These are phyloP conservation scores for Coluber constrictor DNA, from an alignment of 2,797 vertebrate species.

Conservation along the genomic window DNA sequence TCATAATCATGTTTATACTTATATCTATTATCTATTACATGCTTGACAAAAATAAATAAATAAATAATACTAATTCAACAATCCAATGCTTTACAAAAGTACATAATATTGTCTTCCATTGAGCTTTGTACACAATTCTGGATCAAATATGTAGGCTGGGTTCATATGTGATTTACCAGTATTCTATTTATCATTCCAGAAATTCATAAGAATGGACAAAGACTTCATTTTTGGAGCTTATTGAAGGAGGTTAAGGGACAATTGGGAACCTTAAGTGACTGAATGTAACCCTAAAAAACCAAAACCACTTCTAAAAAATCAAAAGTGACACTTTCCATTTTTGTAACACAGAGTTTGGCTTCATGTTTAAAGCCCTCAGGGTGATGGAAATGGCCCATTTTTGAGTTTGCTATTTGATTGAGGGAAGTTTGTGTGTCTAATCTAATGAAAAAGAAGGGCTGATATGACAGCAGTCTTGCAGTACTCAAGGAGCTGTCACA, in stretches of 20 bases:
- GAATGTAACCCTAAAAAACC: background rate
- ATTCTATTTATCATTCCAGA: background rate
- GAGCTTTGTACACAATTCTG: background rate
- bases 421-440: background rate
- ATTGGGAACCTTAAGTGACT: background rate
- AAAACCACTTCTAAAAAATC: background rate
- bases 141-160: background rate
- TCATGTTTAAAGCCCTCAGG: background rate
- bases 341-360: background rate
- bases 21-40: too few relatives aligned
- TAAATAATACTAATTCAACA: background rate
- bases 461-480: background rate
- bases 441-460: background rate
- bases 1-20: too few relatives aligned
- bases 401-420: background rate
- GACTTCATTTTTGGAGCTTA: background rate
- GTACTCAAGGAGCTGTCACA: background rate
- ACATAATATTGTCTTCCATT: background rate
- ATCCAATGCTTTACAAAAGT: background rate
- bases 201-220: background rate
- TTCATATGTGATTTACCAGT: background rate
- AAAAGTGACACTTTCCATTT: background rate
- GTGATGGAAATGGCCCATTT: background rate
- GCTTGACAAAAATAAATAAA: too few relatives aligned
- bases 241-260: background rate